Base-by-base conservation (phyloP, 2,113 vertebrate genomes). In the Calyptomena viridis region DNA sequence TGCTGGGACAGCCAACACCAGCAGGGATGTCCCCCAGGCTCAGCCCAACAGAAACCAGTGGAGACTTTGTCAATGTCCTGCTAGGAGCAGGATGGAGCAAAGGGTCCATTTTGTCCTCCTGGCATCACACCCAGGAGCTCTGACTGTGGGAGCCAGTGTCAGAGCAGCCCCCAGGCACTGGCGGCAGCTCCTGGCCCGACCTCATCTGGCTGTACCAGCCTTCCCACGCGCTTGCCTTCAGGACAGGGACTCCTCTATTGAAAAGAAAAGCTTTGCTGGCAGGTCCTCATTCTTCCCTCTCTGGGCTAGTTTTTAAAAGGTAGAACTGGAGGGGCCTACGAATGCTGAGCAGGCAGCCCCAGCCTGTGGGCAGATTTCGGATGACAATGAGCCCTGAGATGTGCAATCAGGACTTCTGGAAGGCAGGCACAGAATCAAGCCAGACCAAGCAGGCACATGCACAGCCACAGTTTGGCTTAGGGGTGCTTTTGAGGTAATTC, bases 131-230 rank as follows among this genome's bases (percentile, higher is more conserved):
- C 30, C 53, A 3, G 35, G 33, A 68, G 64, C 79, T 82, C 78
- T 0, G 2, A n/a, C 50, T 21, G 40, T 42, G 20, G 14, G 66
- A 84, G 78, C 64, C 5, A 2, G n/a, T 46, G 50, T 40, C 12
- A 1, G 44, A 14, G 39, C 71, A n/a, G 91, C 28, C 73, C 72
- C 59, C 6, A 4, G 47, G 50, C 20, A 12, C 90, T 82, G 85
- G 86, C 44, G 1, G 39, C 44, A 47, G 60, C 86, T 86, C 66
- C 86, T 90, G 91, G 89, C 93, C 63, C 7, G 2, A n/a, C 40
- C 89, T 94, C 91, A 35, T 89, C 64, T 77, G 95, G 81, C 95
- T 55, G 77, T 91, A 19, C 80, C 75, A 39, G 79, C 67, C 85
- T 67, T 62, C 69, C 85, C 90, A 73, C 16, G 7, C 1, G 46